Evolutionary conservation across 2,113 vertebrate genomes (phyloP), one percentile per base, ranked within the genome.

Genomic region (Spea bombifrons): DNA sequence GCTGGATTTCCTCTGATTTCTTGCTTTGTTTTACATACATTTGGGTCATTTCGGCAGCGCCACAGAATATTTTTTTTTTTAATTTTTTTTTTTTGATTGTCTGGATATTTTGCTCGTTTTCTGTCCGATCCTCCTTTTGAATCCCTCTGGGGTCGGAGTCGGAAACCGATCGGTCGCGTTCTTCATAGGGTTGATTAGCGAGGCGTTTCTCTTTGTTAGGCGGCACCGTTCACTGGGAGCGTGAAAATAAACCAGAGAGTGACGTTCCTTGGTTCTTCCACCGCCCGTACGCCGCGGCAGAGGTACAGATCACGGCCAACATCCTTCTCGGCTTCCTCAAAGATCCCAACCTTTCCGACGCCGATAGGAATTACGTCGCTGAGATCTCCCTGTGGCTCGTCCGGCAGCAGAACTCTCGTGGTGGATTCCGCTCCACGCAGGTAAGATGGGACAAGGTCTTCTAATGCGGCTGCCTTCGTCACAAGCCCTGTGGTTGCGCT

Each of bases 361-460:
- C 47, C 0, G 53, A 83, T 49, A 5, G 84, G 73, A 7, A 2
- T 0, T 75, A 12, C 0, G 80, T 82, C 0, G 9, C 82, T 6
- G 48, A 43, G 13, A 86, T 86, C 0, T 71, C 71, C 6, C 44
- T 67, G 52, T 87, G 83, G 85, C 87, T 89, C 76, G 78, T 64
- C 80, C 81, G 3, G 61, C 87, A 87, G 75, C 84, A 85, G 53
- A 87, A 86, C 55, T 78, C 86, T 8, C 80, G 83, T 0, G 86
- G 86, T 0, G 86, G 84, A 30, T 88, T 87, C 0, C 53, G 71
- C 2, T 89, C 87, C 49, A 88, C 87, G 0, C 83, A 84, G 85
- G 86, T 89, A 84, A 30, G 3, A 9, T 63, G 8, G 1, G 12
- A 52, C 47, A 30, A 30, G 30, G 30, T 30, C 30, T 30, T 30